Conservation (phyloP, 2,888 invertebrate genomes). For the Corythucha ciliata region DNA sequence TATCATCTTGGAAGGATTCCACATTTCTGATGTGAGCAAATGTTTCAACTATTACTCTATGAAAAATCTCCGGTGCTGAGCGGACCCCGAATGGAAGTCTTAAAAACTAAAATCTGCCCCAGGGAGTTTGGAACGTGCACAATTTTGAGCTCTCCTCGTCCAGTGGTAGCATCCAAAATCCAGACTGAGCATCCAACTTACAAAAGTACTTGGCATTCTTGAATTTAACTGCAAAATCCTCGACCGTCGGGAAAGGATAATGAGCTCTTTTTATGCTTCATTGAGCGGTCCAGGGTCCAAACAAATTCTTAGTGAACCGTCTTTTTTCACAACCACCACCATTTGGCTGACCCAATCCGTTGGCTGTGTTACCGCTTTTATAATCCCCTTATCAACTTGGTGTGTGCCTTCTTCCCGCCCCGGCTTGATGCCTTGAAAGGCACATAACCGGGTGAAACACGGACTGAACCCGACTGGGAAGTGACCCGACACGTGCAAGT, state of each 20-base stretch:
- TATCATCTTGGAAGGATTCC: slow-evolving; percentile 26
- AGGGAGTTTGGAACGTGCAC: slow-evolving; percentile 21
- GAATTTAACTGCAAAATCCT: slow-evolving; percentile 14
- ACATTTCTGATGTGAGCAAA: slow-evolving; percentile 25
- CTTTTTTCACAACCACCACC: slow-evolving; percentile 13
- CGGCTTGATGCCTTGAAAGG: no score
- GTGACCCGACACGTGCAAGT: background rate
- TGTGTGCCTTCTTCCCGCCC: no score
- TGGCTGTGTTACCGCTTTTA: slow-evolving; percentile 15
- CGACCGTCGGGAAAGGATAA: slow-evolving; percentile 19
- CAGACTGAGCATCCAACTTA: slow-evolving; percentile 19
- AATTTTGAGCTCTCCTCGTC: slow-evolving; percentile 10
- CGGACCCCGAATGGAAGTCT: slow-evolving; percentile 39
- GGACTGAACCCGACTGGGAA: background rate
- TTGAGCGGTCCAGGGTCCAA: slow-evolving; percentile 21
- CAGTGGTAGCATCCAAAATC: slow-evolving; percentile 22
- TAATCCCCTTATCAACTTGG: slow-evolving; percentile 8
- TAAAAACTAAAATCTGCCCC: slow-evolving; percentile 34
- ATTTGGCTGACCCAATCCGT: slow-evolving; percentile 23
- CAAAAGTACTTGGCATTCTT: slow-evolving; percentile 16
- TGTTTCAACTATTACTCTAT: slow-evolving; percentile 10
- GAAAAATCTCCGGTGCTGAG: slow-evolving; percentile 34
- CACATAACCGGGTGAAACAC: no score
- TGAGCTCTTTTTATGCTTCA: slow-evolving; percentile 12
- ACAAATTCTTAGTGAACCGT: slow-evolving; percentile 21